Evolutionary conservation across 2,797 vertebrate genomes (phyloP), one percentile per base, ranked within the genome.

Genomic region (Halcyon badia): DNA sequence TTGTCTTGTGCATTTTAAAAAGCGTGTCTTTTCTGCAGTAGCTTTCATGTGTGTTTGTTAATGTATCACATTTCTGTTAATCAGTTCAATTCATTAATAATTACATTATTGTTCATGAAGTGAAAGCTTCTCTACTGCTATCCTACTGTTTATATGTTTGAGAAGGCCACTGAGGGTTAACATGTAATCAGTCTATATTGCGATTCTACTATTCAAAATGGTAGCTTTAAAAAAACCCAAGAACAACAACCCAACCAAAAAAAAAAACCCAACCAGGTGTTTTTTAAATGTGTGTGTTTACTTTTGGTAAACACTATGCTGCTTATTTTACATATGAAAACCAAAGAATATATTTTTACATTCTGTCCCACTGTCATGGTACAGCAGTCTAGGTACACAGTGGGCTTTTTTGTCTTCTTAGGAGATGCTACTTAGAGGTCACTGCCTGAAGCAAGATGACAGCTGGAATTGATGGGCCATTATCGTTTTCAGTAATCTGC

Each of bases 41-140:
- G 30, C 52, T 73, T 51, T 81, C 24, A 11, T 24, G 3, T 64
- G 15, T 85, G 33, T 83, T 73, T 80, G 7, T 81, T 78, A 68
- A 57, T 64, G 5, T 89, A 71, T 69, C 35, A 30, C 28, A 46
- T 91, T 61, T 60, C 79, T 87, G 21, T 73, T 83, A 83, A 77
- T 90, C 64, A 49, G 46, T 65, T 89, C 18, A 61, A 64, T 87
- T 93, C 56, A 79, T 88, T 80, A 91, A 58, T 85, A 83, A 76
- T 83, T 85, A 56, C n/a, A n/a, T 87, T 76, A 35, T 70, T 83
- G 42, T 58, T 91, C 42, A 42, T 28, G 3, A 91, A 82, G 18
- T 76, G 30, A 93, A 89, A 89, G 12, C 48, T 72, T 54, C 56
- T 77, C 78, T 86, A 56, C 77, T 7, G 2, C 39, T 90, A 4